Evolutionary conservation across 2,113 vertebrate genomes (phyloP), one percentile per base, ranked within the genome.

Genomic region (Oostethus manadensis): DNA sequence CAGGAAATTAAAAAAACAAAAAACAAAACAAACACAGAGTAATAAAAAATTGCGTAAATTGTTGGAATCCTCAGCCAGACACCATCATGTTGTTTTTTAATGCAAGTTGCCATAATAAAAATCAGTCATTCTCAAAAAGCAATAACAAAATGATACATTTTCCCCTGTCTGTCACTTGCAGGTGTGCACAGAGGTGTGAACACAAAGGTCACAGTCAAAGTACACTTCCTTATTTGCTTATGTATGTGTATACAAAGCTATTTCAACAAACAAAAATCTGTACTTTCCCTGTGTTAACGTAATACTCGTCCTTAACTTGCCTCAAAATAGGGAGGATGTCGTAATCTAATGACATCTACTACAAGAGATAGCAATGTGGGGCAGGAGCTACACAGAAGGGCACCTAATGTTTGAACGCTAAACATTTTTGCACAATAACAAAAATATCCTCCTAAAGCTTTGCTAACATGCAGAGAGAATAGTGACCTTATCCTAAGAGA

Each of bases 221-320:
- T 75, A 8, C 71, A 85, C 86, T 90, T 90, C 88, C 88, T 88
- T 75, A 84, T 90, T 86, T 69, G 60, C 23, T 55, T 23, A 47
- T 46, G 5, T 2, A 10, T 40, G 16, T 50, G 49, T 43, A 33
- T 55, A 44, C 51, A 60, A 49, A 61, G 62, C 40, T 61, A 10
- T 20, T 62, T 40, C 35, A 55, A 40, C 18, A 42, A 18, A 40
- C 38, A 55, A 8, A 15, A 35, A 4, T 15, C 13, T 42, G 38
- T 38, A 13, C n/a, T 55, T 55, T 42, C 7, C 35, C 53, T 8
- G 5, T 29, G 14, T 42, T 40, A 21, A 40, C n/a, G 18, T 29
- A 53, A 33, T 18, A 35, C 35, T 38, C 35, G 35, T 38, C 35
- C 35, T 38, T 10, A 38, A 38, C 33, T 55, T 8, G 29, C 51